phyloP scores from a whole-genome alignment of 2,888 invertebrate species.

The Rhingia rostrata region DNA sequence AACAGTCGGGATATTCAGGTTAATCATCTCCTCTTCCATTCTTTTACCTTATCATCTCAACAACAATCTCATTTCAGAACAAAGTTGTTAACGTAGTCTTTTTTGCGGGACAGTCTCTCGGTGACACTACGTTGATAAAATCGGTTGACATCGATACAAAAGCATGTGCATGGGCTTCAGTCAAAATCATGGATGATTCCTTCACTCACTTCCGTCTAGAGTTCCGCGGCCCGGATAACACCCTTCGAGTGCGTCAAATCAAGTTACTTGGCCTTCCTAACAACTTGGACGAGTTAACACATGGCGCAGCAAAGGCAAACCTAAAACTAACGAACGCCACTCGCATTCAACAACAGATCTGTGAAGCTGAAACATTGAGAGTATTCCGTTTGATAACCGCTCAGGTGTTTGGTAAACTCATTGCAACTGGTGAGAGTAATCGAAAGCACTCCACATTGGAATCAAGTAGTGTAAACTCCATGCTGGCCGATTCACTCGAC shows the following conservation, averaged over 20 bases:
- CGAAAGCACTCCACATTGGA: constrained; percentile 78
- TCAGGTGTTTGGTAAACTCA: constrained; percentile 94
- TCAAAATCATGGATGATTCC: constrained; percentile 87
- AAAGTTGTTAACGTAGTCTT: constrained; percentile 94
- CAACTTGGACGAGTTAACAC: constrained; percentile 72
- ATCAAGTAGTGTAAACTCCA: constrained; percentile 79
- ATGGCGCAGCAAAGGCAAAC: constrained; percentile 77
- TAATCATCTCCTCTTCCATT: constrained; percentile 78
- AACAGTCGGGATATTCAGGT: constrained; percentile 96
- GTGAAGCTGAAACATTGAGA: constrained; percentile 94
- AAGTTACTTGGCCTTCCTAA: constrained; percentile 86
- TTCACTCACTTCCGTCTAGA: constrained; percentile 90
- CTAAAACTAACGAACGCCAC: constrained; percentile 80
- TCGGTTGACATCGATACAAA: constrained; percentile 93
- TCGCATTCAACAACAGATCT: constrained; percentile 91
- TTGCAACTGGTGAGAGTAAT: constrained; percentile 83
- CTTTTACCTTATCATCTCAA: background rate
- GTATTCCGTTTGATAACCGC: constrained; percentile 94
- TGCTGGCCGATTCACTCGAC: constrained; percentile 85
- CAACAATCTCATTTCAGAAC: constrained; percentile 85
- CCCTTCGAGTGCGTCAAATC: constrained; percentile 94
- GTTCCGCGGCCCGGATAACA: constrained; percentile 95
- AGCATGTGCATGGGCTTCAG: constrained; percentile 95
- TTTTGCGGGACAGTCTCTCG: constrained; percentile 90
- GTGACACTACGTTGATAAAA: constrained; percentile 91